Evolutionary conservation across 2,888 invertebrate genomes (phyloP).

Genomic region (Chironomus riparius): DNA sequence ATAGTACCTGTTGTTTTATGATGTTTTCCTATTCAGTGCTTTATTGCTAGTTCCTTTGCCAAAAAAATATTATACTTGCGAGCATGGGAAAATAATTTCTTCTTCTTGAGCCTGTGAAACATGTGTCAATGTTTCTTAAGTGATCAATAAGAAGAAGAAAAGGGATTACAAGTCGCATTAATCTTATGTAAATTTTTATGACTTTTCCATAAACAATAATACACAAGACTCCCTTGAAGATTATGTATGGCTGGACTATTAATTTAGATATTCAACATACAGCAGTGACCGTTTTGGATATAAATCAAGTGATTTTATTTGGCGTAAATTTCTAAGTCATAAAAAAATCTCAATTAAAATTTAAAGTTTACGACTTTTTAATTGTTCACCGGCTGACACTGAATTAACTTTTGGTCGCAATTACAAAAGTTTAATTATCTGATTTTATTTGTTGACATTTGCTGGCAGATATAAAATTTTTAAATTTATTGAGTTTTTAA

Average conservation of each 20-base stretch:
- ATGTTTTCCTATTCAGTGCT: constrained; percentile 11
- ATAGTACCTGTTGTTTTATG: constrained; percentile 27
- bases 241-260: neutral
- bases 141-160: neutral
- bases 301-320: no score
- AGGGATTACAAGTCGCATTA: neutral
- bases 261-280: neutral
- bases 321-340: no score
- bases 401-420: no score
- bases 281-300: no score
- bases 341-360: neutral
- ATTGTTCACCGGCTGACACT: neutral
- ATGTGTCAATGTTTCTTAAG: constrained; percentile 4
- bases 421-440: no score
- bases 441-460: no score
- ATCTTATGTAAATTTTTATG: constrained; percentile 19
- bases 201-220: neutral
- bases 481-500: no score
- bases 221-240: neutral
- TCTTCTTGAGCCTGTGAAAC: neutral
- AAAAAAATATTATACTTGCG: neutral
- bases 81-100: constrained; percentile 7
- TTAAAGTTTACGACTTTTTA: neutral
- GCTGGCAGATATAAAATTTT: no score
- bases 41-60: constrained; percentile 16